phyloP scores from a whole-genome alignment of 2,797 vertebrate species.

The Hypotaenidia okinawae region DNA sequence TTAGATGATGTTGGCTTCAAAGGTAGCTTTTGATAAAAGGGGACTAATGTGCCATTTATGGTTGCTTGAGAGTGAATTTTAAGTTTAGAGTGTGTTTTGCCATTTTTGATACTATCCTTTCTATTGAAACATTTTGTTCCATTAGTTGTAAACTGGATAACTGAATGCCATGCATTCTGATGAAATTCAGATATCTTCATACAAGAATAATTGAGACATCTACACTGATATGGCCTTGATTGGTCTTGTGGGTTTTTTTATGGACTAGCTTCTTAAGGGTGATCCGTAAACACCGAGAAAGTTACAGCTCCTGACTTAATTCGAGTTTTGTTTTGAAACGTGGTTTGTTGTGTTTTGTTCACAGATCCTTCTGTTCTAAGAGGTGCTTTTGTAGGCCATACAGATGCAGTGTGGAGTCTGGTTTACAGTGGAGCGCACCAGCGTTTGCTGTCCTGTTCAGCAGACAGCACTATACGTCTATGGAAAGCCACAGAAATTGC shows the following conservation, averaged over 20 bases:
- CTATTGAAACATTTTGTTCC: background rate
- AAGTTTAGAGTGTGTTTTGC: background rate
- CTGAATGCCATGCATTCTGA: background rate
- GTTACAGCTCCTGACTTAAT: background rate
- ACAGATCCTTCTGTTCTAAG: constrained; percentile 92
- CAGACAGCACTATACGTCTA: constrained; percentile 92
- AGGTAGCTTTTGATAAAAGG: background rate
- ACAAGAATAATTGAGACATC: background rate
- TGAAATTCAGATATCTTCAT: background rate
- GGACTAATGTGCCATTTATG: background rate
- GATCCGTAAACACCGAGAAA: background rate
- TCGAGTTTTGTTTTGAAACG: background rate
- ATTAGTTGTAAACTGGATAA: background rate
- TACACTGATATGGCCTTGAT: background rate
- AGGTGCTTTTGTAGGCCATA: constrained; percentile 91
- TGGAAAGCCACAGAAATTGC: constrained; percentile 91
- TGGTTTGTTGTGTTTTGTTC: background rate
- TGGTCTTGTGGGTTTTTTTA: background rate
- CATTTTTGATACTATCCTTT: background rate
- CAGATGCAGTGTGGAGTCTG: constrained; percentile 94
- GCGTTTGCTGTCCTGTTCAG: constrained; percentile 94
- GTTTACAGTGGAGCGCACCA: constrained; percentile 94
- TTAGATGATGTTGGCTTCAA: background rate
- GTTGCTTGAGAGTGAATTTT: background rate
- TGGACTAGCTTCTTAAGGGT: background rate